These are phyloP conservation scores for Athene noctua DNA, from an alignment of 2,113 vertebrate genomes.

Conservation along the genomic window DNA sequence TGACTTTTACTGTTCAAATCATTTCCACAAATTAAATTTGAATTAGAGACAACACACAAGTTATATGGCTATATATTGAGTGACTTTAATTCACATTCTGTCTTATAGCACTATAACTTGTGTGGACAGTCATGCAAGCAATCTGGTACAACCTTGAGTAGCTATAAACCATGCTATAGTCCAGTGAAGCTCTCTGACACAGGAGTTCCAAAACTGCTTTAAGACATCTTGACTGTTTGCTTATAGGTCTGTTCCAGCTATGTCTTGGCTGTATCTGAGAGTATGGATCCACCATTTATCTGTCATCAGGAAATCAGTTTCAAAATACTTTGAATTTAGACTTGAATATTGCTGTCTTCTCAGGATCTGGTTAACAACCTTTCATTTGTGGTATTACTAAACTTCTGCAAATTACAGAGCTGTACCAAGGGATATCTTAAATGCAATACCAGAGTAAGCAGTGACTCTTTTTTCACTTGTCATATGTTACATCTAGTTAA, in stretches of 20 bases:
- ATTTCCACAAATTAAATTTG: background rate
- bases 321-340: background rate
- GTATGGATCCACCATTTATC: background rate
- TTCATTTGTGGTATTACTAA: background rate
- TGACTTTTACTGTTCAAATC: background rate
- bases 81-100: background rate
- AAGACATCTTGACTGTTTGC: background rate
- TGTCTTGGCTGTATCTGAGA: background rate
- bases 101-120: background rate
- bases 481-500: background rate
- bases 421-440: background rate
- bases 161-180: background rate
- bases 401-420: background rate
- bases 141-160: background rate
- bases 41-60: background rate
- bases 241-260: background rate
- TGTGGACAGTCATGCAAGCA: background rate
- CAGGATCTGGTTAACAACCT: background rate
- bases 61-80: background rate
- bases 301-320: background rate
- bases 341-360: background rate
- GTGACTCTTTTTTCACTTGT: background rate
- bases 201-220: background rate
- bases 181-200: background rate
- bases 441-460: background rate